Evolutionary conservation across 2,113 vertebrate genomes (phyloP).

Genomic region (Cygnus buccinator): DNA sequence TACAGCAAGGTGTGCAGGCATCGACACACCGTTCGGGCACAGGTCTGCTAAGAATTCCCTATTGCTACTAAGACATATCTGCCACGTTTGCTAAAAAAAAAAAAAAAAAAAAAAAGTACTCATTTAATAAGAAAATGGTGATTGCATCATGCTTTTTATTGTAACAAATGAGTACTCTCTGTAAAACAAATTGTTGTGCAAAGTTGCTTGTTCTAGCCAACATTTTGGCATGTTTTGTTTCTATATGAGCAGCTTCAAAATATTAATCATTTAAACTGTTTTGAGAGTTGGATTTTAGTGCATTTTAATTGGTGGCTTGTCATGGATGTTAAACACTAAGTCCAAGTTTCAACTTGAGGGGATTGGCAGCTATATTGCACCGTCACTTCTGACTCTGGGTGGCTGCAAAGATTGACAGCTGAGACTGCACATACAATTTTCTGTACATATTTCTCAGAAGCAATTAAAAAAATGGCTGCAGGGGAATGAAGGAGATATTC

Average conservation of each 20-base stretch:
- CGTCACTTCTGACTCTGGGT: not conserved
- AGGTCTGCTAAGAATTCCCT: not conserved
- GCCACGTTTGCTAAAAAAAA: not conserved
- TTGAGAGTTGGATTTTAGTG: not conserved
- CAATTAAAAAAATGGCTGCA: not conserved
- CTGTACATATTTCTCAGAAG: not conserved
- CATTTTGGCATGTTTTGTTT: not conserved
- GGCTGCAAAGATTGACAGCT: not conserved
- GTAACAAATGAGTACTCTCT: not conserved
- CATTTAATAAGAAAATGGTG: not conserved
- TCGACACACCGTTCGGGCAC: not conserved
- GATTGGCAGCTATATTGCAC: not conserved
- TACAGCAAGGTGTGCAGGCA: not conserved
- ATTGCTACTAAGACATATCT: not conserved
- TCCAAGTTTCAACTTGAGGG: not conserved
- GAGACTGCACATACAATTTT: not conserved
- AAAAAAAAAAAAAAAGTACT: not conserved
- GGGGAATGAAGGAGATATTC: not conserved
- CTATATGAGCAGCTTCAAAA: constrained; percentile 5
- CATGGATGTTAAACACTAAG: not conserved
- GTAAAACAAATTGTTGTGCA: not conserved
- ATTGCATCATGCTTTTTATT: not conserved
- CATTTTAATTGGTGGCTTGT: not conserved
- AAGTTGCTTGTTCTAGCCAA: not conserved
- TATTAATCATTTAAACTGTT: not conserved